These are phyloP conservation scores for Xenentodon cancila DNA, from an alignment of 2,797 vertebrate species.

Conservation along the genomic window DNA sequence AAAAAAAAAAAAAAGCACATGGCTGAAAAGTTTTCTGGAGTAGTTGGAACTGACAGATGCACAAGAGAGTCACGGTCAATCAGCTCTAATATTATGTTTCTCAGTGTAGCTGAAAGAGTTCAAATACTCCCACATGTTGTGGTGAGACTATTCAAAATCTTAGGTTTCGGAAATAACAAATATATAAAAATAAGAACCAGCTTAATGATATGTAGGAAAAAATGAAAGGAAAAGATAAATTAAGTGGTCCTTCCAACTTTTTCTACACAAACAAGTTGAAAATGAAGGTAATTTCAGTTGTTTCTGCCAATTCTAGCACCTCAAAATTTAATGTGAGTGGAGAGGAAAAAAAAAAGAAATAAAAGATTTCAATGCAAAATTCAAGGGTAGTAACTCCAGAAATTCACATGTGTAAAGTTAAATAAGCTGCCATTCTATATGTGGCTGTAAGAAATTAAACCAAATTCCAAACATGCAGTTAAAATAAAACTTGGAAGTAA, in stretches of 20 bases:
- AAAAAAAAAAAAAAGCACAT: constrained; percentile 2
- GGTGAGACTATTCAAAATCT: constrained; percentile 2
- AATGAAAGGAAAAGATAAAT: background rate
- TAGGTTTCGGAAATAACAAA: background rate
- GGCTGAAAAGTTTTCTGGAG: constrained; percentile 12
- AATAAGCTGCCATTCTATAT: constrained; percentile 48
- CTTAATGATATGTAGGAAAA: background rate
- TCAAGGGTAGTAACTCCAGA: constrained; percentile 15
- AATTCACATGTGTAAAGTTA: constrained; percentile 4
- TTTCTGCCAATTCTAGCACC: background rate
- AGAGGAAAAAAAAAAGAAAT: background rate
- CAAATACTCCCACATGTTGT: background rate
- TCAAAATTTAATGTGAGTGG: background rate
- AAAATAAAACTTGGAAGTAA: constrained; percentile 27
- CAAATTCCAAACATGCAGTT: constrained; percentile 16
- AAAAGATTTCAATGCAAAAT: background rate
- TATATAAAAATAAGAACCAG: background rate
- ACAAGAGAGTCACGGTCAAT: constrained; percentile 4
- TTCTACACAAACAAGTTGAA: too few species aligned
- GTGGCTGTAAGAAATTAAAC: constrained; percentile 23
- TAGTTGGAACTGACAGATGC: constrained; percentile 2
- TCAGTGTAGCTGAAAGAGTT: too few species aligned
- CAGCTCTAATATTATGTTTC: background rate
- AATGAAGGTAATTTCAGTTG: too few species aligned
- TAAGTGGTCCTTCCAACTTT: too few species aligned